Evolutionary conservation across 1,140 invertebrate species (phyloP).

Genomic region (Aphelinus certus): DNA sequence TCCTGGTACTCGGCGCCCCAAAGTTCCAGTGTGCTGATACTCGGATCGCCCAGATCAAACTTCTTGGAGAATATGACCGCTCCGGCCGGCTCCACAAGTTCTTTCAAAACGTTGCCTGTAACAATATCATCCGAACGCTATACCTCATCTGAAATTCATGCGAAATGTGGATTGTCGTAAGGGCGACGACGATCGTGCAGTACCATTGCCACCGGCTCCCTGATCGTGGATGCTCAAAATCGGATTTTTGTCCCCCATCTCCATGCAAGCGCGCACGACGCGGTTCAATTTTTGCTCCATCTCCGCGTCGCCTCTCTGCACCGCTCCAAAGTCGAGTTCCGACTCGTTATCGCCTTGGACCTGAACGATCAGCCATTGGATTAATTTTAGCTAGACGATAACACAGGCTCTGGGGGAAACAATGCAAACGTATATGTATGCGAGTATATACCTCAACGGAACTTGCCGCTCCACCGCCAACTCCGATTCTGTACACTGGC

Average conservation of each 20-base stretch:
- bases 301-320: slow-evolving; percentile 97
- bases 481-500: slow-evolving; percentile 95
- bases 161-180: background rate
- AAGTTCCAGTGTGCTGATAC: slow-evolving; percentile 90
- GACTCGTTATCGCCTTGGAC: slow-evolving; percentile 87
- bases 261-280: slow-evolving; percentile 90
- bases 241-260: slow-evolving; percentile 84
- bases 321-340: slow-evolving; percentile 93
- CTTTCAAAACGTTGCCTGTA: slow-evolving; percentile 93
- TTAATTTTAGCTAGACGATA: too few species aligned
- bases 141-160: background rate
- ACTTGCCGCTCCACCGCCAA: slow-evolving; percentile 95
- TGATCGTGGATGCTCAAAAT: slow-evolving; percentile 95
- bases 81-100: slow-evolving; percentile 92
- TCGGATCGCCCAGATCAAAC: slow-evolving; percentile 94
- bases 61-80: slow-evolving; percentile 88
- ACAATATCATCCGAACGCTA: slow-evolving; percentile 7
- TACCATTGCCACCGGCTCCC: slow-evolving; percentile 96
- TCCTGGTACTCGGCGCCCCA: slow-evolving; percentile 99
- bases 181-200: background rate
- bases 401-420: too few species aligned
- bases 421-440: too few species aligned
- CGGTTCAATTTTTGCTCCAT: slow-evolving; percentile 98
- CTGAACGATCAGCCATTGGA: slow-evolving; percentile 56
- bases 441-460: slow-evolving; percentile 80